phyloP scores from a whole-genome alignment of 2,797 vertebrate species.

The Lagorchestes hirsutus region DNA sequence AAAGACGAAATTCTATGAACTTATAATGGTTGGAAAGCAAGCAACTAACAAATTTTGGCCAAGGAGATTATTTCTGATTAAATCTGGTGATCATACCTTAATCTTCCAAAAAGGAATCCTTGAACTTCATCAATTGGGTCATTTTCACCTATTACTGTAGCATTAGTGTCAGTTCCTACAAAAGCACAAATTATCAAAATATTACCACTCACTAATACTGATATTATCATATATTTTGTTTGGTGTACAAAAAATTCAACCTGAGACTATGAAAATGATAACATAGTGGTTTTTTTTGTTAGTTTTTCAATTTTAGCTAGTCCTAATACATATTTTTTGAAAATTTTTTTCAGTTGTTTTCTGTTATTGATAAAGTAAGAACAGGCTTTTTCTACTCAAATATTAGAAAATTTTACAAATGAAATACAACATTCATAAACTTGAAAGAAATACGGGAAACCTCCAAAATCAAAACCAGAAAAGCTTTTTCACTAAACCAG shows the following conservation, averaged over 20 bases:
- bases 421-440: conserved; percentile 53
- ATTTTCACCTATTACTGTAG: conserved; percentile 95
- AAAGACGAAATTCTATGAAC: background rate
- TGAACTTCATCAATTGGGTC: conserved; percentile 98
- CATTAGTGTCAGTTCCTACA: conserved; percentile 92
- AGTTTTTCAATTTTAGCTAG: background rate
- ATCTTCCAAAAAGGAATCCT: conserved; percentile 98
- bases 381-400: conserved; percentile 26
- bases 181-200: conserved; percentile 71
- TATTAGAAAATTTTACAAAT: conserved; percentile 23
- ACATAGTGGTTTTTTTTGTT: background rate
- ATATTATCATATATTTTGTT: conserved; percentile 27
- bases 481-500: background rate
- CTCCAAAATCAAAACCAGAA: background rate
- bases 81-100: conserved; percentile 88
- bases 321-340: background rate
- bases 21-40: background rate
- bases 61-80: conserved; percentile 1
- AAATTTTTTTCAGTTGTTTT: conserved; percentile 38
- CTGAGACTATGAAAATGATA: conserved; percentile 20
- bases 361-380: background rate
- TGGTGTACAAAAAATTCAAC: background rate
- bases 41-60: conserved; percentile 1
- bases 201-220: conserved; percentile 33
- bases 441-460: conserved; percentile 31